Conservation (phyloP, 2,888 invertebrate genomes). For the Tiphia femorata region DNA sequence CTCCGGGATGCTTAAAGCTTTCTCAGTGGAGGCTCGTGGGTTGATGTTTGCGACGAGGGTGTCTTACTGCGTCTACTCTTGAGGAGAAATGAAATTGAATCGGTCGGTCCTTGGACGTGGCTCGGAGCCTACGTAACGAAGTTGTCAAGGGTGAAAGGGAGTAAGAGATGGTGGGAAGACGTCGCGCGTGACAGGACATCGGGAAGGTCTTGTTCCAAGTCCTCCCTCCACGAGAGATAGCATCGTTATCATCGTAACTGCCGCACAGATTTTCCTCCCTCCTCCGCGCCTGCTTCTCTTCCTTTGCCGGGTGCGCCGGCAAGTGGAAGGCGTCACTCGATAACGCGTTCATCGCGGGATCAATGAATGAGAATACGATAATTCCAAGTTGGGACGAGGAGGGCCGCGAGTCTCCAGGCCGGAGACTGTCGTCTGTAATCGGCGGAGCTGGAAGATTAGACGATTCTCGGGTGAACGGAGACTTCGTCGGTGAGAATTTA, state of each 20-base stretch:
- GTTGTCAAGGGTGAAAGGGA: not conserved
- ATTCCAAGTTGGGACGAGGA: conserved; percentile 50
- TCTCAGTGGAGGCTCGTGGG: too few relatives aligned
- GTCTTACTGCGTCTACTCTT: too few relatives aligned
- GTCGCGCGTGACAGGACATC: conserved; percentile 57
- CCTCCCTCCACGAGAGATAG: conserved; percentile 62
- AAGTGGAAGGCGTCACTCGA: conserved; percentile 17
- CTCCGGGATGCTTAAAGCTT: too few relatives aligned
- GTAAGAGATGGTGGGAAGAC: conserved; percentile 45
- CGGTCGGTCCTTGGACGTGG: too few relatives aligned
- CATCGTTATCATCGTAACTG: conserved; percentile 52
- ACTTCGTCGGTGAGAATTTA: too few relatives aligned
- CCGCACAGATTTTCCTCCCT: conserved; percentile 41
- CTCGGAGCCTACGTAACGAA: too few relatives aligned
- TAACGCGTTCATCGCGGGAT: conserved; percentile 46
- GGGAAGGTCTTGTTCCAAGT: conserved; percentile 57
- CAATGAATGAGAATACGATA: conserved; percentile 65
- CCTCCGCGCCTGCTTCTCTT: conserved; percentile 5
- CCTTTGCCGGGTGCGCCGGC: not conserved
- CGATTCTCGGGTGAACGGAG: too few relatives aligned
- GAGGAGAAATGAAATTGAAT: too few relatives aligned
- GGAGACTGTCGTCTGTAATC: too few relatives aligned
- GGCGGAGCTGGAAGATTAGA: too few relatives aligned
- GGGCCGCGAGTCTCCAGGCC: conserved; percentile 36
- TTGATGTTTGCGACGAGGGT: too few relatives aligned